phyloP scores from a whole-genome alignment of 2,888 invertebrate species.

The Agriopis aurantiaria region DNA sequence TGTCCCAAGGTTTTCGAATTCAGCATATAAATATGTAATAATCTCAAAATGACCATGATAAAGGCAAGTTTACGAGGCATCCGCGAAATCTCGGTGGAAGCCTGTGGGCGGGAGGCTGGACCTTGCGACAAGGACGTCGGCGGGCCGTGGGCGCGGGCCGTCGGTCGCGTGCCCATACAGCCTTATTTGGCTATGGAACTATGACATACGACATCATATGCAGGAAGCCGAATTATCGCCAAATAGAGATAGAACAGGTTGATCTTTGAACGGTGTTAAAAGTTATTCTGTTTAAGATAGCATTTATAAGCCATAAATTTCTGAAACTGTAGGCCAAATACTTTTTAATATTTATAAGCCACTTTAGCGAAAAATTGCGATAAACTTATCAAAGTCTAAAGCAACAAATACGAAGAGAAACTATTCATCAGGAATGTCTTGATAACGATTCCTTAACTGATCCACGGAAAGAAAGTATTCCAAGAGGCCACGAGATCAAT shows the following conservation, averaged over 20 bases:
- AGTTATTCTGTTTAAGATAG: not conserved
- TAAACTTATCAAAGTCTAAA: constrained; percentile 1
- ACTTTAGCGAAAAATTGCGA: not conserved
- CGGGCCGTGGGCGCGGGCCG: constrained; percentile 66
- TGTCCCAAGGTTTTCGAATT: not conserved
- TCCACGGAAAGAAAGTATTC: constrained; percentile 15
- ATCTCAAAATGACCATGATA: constrained; percentile 22
- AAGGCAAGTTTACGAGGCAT: constrained; percentile 37
- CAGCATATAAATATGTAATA: constrained; percentile 6
- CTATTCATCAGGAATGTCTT: constrained; percentile 8
- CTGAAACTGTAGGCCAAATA: not conserved
- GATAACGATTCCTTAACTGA: constrained; percentile 8
- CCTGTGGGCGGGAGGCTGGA: constrained; percentile 76
- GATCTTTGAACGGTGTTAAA: constrained; percentile 16
- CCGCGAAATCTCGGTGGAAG: constrained; percentile 44
- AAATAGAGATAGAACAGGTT: constrained; percentile 27
- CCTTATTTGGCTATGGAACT: constrained; percentile 68
- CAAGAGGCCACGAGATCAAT: constrained; percentile 40
- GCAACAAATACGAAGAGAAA: not conserved
- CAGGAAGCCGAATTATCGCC: constrained; percentile 48
- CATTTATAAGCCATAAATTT: not conserved
- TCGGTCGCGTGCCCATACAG: constrained; percentile 59
- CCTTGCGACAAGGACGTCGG: constrained; percentile 81
- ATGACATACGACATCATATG: constrained; percentile 44
- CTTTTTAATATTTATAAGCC: not conserved